Percentiles rank a stretch among this genome's conserved stretches.
Evolutionary conservation across 2,113 vertebrate species (phyloP).

Genomic region (Mus spicilegus): DNA sequence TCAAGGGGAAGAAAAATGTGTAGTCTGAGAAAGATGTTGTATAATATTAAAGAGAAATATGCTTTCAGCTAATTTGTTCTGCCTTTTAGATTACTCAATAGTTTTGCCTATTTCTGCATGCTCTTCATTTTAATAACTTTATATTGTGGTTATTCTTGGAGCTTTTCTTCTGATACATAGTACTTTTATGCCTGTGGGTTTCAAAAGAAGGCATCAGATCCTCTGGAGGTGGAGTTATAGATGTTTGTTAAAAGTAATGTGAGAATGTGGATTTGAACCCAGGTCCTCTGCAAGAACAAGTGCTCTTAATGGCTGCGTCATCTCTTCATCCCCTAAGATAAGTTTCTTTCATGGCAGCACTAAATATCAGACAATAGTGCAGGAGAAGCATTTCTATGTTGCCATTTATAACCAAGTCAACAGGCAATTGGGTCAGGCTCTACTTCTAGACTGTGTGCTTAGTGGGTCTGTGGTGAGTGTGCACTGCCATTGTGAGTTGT

Average conservation of each 20-base stretch:
- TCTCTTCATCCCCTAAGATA: not conserved
- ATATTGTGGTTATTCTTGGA: not conserved
- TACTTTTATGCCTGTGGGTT: not conserved
- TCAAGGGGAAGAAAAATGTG: not conserved
- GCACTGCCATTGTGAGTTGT: not conserved
- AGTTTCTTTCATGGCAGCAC: not conserved
- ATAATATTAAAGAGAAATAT: not conserved
- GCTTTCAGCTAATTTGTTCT: not conserved
- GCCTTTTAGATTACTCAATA: not conserved
- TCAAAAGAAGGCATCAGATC: not conserved
- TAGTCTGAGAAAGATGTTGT: not conserved
- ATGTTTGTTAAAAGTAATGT: not conserved
- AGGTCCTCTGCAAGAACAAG: not conserved
- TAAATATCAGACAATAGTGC: not conserved
- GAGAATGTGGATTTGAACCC: not conserved
- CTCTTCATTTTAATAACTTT: not conserved
- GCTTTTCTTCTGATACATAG: not conserved
- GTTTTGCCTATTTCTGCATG: not conserved
- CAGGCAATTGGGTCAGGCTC: not conserved
- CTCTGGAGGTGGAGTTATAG: not conserved
- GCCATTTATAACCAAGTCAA: not conserved
- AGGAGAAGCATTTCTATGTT: not conserved
- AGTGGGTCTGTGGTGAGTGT: not conserved
- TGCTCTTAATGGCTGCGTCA: not conserved
- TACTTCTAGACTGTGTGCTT: not conserved